Evolutionary conservation across 2,113 vertebrate species (phyloP).

Genomic region (Amphilophus citrinellus): DNA sequence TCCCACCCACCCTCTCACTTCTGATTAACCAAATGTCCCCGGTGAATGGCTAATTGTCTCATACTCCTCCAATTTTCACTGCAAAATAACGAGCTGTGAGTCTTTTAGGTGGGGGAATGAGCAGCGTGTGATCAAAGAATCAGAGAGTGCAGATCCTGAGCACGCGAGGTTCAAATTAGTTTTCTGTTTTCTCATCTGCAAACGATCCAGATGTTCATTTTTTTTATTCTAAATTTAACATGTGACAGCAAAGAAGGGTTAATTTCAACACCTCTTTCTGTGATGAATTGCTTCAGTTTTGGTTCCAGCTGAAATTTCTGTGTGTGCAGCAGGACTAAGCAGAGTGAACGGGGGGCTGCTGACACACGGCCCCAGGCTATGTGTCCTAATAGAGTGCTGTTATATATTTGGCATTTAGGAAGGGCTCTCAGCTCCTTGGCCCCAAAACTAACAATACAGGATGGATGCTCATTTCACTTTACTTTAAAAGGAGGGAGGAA

Average conservation of each 20-base stretch:
- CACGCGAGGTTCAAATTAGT: slow-evolving; percentile 28
- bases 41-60: slow-evolving; percentile 61
- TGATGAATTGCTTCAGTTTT: neutral
- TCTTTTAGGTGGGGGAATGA: slow-evolving; percentile 42
- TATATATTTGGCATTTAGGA: slow-evolving; percentile 59
- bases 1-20: neutral
- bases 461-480: slow-evolving; percentile 53
- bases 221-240: slow-evolving; percentile 10
- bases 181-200: slow-evolving; percentile 7
- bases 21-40: slow-evolving; percentile 48
- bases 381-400: slow-evolving; percentile 35
- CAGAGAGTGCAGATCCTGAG: neutral
- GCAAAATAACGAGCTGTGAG: slow-evolving; percentile 55
- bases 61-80: slow-evolving; percentile 46
- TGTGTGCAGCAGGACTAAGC: slow-evolving; percentile 21
- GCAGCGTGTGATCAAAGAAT: slow-evolving; percentile 55
- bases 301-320: neutral
- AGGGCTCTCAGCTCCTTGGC: slow-evolving; percentile 33
- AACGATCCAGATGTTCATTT: slow-evolving; percentile 28
- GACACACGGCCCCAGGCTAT: slow-evolving; percentile 46
- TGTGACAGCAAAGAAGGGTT: slow-evolving; percentile 8
- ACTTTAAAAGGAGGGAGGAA: slow-evolving; percentile 30
- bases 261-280: neutral
- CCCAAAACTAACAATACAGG: slow-evolving; percentile 42
- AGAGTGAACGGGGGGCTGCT: slow-evolving; percentile 33